Base-by-base conservation (phyloP, 2,797 vertebrate species). In the Trachops cirrhosus region DNA sequence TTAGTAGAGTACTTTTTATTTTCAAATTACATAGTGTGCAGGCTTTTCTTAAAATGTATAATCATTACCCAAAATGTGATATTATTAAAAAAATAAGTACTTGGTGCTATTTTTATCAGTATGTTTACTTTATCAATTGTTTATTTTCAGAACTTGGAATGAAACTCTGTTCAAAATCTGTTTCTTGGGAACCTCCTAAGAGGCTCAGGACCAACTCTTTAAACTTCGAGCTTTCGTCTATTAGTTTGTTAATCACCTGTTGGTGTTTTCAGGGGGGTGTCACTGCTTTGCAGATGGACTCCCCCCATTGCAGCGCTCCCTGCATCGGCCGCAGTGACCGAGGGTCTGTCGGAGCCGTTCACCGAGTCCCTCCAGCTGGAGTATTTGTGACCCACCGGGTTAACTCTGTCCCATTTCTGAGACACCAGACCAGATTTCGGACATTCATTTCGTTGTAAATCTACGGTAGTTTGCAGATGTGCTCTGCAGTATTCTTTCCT, bases 371-470 rank as follows among this genome's bases (percentile, higher is more conserved):
- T 92, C n/a, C 37, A 71, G 8, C 73, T 75, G 10, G 29, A 67
- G 21, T 48, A 84, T 79, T 78, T 85, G 57, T 86, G 67, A 92
- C n/a, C 18, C 29, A 62, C 57, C 32, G 92, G 29, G 22, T 73
- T 92, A 88, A 74, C 67, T 67, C 32, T 67, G 37, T 74, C 10
- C 14, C 32, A 46, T 77, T 74, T 73, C 57, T 89, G 37, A 93
- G 48, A 73, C 16, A 68, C 48, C 7, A 44, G 84, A 74, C 22
- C 83, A 80, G 26, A 70, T 90, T 50, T 41, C 16, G 75, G 44
- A 29, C 62, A 88, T 96, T 94, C 37, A 92, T 92, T 62, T 94
- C 54, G 52, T 64, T 87, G 2, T 80, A 91, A 86, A 82, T 52
- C 26, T 88, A 54, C 92, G 54, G 88, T 80, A 19, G 46, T 68